Evolutionary conservation across 2,888 invertebrate genomes (phyloP).

Genomic region (Amphipyra tragopoginis): DNA sequence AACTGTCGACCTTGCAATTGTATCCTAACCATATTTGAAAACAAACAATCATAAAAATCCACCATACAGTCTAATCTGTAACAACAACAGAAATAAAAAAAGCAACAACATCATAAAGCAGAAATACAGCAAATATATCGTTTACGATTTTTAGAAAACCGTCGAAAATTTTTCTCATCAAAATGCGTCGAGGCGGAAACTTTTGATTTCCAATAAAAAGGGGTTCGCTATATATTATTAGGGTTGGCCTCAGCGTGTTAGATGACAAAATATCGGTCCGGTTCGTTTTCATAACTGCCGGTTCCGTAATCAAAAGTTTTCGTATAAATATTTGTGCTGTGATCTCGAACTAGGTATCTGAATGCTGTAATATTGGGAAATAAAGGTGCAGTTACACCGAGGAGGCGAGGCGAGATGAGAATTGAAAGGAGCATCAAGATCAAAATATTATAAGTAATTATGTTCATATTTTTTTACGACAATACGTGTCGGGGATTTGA

Average conservation of each 20-base stretch:
- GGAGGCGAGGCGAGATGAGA: no score
- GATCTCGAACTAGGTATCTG: constrained; percentile 49
- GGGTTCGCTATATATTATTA: constrained; percentile 59
- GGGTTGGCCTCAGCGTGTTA: constrained; percentile 52
- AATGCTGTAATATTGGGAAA: constrained; percentile 10
- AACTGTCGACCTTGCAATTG: no score
- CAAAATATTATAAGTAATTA: no score
- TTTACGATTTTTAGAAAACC: constrained; percentile 41
- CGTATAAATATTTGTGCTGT: constrained; percentile 59
- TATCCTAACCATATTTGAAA: no score
- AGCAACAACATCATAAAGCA: constrained; percentile 15
- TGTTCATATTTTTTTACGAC: no score
- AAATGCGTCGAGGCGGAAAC: constrained; percentile 49
- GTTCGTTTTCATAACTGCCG: constrained; percentile 61
- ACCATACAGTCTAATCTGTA: constrained; percentile 32
- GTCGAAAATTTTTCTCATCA: constrained; percentile 54
- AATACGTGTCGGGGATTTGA: no score
- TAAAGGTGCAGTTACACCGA: no score
- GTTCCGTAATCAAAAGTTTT: constrained; percentile 67
- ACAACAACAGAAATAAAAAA: constrained; percentile 42
- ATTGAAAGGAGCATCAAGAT: no score
- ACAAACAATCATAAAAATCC: constrained; percentile 4
- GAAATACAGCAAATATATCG: constrained; percentile 28
- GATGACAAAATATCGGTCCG: constrained; percentile 64
- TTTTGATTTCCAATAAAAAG: constrained; percentile 63